phyloP scores from a whole-genome alignment of 2,113 vertebrate genomes.

The Lontra canadensis region DNA sequence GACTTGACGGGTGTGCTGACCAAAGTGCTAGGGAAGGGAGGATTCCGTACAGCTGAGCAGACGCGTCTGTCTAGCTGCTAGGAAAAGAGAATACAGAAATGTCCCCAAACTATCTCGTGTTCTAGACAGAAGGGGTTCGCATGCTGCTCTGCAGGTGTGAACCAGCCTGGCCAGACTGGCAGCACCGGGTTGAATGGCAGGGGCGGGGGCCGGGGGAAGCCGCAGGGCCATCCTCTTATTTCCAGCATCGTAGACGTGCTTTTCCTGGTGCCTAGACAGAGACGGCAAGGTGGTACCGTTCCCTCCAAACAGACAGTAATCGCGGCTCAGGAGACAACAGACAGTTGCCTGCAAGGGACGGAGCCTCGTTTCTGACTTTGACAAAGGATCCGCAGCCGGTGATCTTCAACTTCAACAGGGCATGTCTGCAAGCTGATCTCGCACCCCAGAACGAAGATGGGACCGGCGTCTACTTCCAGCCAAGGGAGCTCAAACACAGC shows the following conservation, averaged over 20 bases:
- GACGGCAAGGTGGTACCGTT: not conserved
- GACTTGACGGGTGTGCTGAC: not conserved
- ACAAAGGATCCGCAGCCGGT: not conserved
- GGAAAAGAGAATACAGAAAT: not conserved
- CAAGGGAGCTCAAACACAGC: not conserved
- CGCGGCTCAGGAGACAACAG: not conserved
- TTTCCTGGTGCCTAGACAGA: not conserved
- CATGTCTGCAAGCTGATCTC: no score
- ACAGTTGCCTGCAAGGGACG: not conserved
- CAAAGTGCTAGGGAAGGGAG: not conserved
- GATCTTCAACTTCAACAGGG: not conserved
- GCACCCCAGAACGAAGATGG: not conserved
- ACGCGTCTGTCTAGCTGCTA: not conserved
- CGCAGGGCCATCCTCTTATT: fast-evolving
- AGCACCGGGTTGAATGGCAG: not conserved
- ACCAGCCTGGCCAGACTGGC: no score
- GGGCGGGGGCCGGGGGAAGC: fast-evolving
- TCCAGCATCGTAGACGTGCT: not conserved
- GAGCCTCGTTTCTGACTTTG: not conserved
- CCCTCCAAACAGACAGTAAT: not conserved
- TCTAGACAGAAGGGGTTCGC: not conserved
- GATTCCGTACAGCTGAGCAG: not conserved
- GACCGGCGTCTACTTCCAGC: not conserved
- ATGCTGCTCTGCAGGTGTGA: fast-evolving
- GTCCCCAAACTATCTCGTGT: not conserved